A percentile compares a stretch with the other conserved stretches of the same genome.
Evolutionary conservation across 2,113 vertebrate genomes (phyloP).

Genomic region (Abramis brama): DNA sequence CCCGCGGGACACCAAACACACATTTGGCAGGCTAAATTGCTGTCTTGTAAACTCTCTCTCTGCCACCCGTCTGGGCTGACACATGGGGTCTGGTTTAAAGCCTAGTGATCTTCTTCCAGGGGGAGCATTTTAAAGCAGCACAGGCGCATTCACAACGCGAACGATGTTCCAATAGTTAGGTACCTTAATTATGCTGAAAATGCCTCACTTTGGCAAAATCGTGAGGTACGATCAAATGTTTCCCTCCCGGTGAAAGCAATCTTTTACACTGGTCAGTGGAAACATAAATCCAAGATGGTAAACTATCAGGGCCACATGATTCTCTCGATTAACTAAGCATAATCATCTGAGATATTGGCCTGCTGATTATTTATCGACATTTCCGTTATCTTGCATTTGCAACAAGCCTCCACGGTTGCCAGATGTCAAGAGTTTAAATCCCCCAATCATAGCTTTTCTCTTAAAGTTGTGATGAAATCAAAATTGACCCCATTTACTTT

Average conservation of each 20-base stretch:
- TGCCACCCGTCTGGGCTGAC: not conserved
- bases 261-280: not conserved
- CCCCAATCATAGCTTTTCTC: not conserved
- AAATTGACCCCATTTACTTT: too few relatives aligned
- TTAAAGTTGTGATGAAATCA: not conserved
- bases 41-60: not conserved
- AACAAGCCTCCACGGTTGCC: not conserved
- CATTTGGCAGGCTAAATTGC: not conserved
- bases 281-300: not conserved
- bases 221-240: not conserved
- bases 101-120: not conserved
- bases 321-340: not conserved
- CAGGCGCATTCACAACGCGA: not conserved
- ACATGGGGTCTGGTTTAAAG: not conserved
- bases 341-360: not conserved
- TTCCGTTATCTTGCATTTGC: not conserved
- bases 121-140: not conserved
- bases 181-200: not conserved
- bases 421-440: not conserved
- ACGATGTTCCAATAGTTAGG: not conserved
- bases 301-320: not conserved
- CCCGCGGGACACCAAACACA: slow-evolving; percentile 6
- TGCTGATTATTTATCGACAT: not conserved
- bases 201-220: not conserved
- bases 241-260: not conserved